Percentiles rank a stretch among this genome's conserved stretches.
phyloP scores from a whole-genome alignment of 2,797 vertebrate genomes.

The Enteromius paludinosus region DNA sequence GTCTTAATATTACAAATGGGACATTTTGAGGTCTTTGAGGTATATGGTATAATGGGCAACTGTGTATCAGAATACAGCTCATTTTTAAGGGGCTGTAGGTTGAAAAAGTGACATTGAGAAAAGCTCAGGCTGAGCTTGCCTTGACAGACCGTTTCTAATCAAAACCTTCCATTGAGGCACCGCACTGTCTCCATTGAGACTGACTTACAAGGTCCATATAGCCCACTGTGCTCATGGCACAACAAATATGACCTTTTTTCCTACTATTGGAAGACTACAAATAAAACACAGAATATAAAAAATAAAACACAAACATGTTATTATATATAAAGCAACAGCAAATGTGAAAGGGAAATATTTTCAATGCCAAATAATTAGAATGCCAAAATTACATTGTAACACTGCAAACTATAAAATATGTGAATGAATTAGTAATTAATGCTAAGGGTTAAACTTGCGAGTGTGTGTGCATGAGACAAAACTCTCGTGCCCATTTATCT shows the following conservation, averaged over 20 bases:
- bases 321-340: background rate
- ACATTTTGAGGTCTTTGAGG: background rate
- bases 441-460: slow-evolving; percentile 64
- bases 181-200: slow-evolving; percentile 11
- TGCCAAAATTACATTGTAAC: background rate
- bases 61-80: background rate
- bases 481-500: background rate
- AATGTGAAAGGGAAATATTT: background rate
- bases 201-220: slow-evolving; percentile 27
- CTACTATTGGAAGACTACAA: background rate
- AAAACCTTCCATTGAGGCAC: slow-evolving; percentile 35
- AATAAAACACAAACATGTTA: background rate
- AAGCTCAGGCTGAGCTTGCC: background rate
- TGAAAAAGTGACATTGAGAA: background rate
- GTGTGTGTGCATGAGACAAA: slow-evolving; percentile 81
- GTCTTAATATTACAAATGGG: background rate
- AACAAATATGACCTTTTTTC: background rate
- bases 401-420: background rate
- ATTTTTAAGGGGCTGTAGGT: background rate
- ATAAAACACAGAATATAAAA: background rate
- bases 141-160: slow-evolving; percentile 32
- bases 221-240: background rate
- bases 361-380: background rate
- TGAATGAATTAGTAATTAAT: background rate
- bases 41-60: background rate